Base-by-base conservation (phyloP, 2,888 invertebrate species). In the Zhengitettix transpicula region DNA sequence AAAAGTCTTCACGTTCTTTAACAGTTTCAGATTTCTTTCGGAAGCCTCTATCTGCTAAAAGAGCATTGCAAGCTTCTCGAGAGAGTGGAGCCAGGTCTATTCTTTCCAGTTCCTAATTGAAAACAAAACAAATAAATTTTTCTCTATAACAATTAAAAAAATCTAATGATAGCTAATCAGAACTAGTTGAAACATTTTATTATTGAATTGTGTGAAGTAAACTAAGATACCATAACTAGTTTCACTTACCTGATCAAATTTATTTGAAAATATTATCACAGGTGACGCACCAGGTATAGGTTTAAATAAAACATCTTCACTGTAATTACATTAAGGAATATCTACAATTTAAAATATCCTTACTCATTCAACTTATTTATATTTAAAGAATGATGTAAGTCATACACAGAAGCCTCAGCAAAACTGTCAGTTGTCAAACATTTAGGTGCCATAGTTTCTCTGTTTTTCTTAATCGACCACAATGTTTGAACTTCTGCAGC, bases 331-430 rank as follows among this genome's bases (percentile, higher is more conserved):
- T 64, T 58, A 65, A 62, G 64, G 62, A 63, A 56, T 51, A 58
- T n/a, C 40, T 55, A 16, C 10, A 28, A 28, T 5, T 12, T 12
- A 47, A 14, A 47, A 47, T 47, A 12, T 14, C 47, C 12, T 12
- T 47, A n/a, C 2, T 14, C 47, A 47, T 47, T 14, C 47, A 47
- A 47, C 12, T 42, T 11, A 42, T 42, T 11, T 42, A 10, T n/a
- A 47, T 47, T n/a, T 14, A 47, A 12, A 5, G 84, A 84, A 67
- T 89, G 88, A 67, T 82, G 81, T 82, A 89, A 86, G 66, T 88
- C 85, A 80, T 87, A 89, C 67, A 82, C 77, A 0, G 87, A 87
- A 0, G 86, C 87, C 68, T 83, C 85, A 0, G 82, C 77, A 1
- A 76, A 75, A 5, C 77, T 77, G 67, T 84, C 80, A 58, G 72